Percentiles rank a stretch among this genome's conserved stretches.
Conservation (phyloP, 2,797 vertebrate genomes). For the Gymnocypris eckloni region DNA sequence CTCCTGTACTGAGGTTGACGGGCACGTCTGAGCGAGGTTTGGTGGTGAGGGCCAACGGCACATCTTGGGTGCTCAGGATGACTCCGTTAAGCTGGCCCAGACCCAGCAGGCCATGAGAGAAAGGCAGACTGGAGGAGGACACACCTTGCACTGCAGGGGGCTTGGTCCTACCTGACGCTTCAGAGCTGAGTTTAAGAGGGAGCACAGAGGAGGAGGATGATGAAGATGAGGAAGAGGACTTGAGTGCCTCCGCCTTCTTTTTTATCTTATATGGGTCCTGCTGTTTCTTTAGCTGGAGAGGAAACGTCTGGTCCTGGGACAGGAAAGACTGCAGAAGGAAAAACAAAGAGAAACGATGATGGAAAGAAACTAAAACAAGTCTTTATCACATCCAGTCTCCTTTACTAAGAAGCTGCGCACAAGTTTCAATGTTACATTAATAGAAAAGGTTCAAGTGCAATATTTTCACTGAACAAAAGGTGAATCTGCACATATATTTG, state of each 20-base stretch:
- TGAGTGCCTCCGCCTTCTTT: conserved; percentile 85
- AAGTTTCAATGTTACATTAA: not conserved
- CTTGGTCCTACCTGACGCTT: conserved; percentile 82
- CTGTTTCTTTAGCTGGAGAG: conserved; percentile 89
- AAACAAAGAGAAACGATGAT: conserved; percentile 56
- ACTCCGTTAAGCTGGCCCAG: conserved; percentile 94
- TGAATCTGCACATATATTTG: not conserved
- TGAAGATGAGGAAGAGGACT: conserved; percentile 67
- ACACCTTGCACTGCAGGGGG: conserved; percentile 82
- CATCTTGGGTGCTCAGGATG: conserved; percentile 96
- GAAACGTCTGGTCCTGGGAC: conserved; percentile 90
- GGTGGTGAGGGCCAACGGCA: conserved; percentile 94
- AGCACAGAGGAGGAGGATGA: conserved; percentile 77
- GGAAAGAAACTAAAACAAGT: conserved; percentile 53
- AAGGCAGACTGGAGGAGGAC: conserved; percentile 89
- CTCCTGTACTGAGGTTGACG: conserved; percentile 90
- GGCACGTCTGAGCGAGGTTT: conserved; percentile 90
- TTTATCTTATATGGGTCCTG: conserved; percentile 88
- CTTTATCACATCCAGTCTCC: not conserved
- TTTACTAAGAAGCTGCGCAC: not conserved
- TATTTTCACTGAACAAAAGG: not conserved
- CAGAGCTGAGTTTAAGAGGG: conserved; percentile 78
- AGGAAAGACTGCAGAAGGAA: conserved; percentile 75
- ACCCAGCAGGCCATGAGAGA: conserved; percentile 94
- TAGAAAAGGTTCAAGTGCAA: not conserved